phyloP scores from a whole-genome alignment of 1,140 invertebrate species.

The Macrosteles quadrilineatus region DNA sequence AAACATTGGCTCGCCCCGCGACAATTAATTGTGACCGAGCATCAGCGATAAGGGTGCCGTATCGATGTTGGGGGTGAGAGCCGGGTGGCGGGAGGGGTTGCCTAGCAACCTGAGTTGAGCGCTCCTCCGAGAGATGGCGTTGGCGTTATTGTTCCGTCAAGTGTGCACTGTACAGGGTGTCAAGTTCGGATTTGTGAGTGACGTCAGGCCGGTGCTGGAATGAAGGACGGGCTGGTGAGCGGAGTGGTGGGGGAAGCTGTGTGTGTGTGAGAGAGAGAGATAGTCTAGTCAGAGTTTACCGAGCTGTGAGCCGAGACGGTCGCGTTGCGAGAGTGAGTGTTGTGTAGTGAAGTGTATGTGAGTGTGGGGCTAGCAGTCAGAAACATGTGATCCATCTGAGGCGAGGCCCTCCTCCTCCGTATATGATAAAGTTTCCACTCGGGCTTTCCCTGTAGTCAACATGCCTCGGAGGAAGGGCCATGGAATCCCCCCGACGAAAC shows the following conservation, averaged over 20 bases:
- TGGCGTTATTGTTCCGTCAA: conserved; percentile 24
- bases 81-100: background rate
- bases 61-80: background rate
- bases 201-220: conserved; percentile 24
- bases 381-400: background rate
- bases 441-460: conserved; percentile 16
- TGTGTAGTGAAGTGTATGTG: conserved; percentile 8
- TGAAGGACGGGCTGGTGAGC: conserved; percentile 24
- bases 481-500: conserved; percentile 32
- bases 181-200: conserved; percentile 31
- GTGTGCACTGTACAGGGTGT: conserved; percentile 20
- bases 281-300: background rate
- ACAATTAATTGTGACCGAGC: background rate
- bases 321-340: conserved; percentile 3
- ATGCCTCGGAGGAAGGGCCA: conserved; percentile 34
- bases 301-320: background rate
- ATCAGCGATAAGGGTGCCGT: background rate
- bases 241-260: conserved; percentile 7
- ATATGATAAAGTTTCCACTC: background rate
- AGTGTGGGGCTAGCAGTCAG: background rate
- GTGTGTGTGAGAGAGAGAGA: conserved; percentile 17
- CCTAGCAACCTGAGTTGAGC: background rate
- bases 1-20: background rate
- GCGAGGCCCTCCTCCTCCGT: background rate
- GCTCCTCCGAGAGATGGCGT: conserved; percentile 20